A percentile compares a stretch with the other conserved stretches of the same genome.
Evolutionary conservation across 2,797 vertebrate species (phyloP).

Genomic region (Gambelia wislizenii): DNA sequence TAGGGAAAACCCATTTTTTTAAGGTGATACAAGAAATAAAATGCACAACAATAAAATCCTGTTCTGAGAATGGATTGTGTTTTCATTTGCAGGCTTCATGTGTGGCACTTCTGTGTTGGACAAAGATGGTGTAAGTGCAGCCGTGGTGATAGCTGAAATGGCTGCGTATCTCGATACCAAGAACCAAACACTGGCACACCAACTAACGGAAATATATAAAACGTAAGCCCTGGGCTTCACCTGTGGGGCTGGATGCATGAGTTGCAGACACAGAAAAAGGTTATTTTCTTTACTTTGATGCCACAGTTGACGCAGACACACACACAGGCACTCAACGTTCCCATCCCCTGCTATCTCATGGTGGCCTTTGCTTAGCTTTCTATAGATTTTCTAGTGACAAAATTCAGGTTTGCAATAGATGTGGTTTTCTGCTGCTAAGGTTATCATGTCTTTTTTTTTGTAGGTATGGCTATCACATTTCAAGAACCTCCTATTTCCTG

Average conservation of each 20-base stretch:
- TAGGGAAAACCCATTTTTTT: no score
- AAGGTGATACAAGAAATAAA: not conserved
- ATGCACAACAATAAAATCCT: not conserved
- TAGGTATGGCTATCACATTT: conserved; percentile 93
- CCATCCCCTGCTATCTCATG: not conserved
- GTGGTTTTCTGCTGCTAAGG: not conserved
- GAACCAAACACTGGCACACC: conserved; percentile 83
- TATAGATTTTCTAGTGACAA: not conserved
- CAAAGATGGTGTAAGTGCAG: conserved; percentile 95
- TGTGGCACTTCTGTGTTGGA: conserved; percentile 91
- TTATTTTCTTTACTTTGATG: not conserved
- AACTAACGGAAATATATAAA: conserved; percentile 88
- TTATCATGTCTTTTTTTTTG: not conserved
- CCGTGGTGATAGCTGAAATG: conserved; percentile 93
- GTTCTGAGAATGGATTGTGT: not conserved
- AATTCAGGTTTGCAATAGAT: not conserved
- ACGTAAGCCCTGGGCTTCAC: conserved; percentile 76
- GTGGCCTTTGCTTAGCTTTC: not conserved
- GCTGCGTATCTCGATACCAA: conserved; percentile 85
- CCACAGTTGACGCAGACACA: not conserved
- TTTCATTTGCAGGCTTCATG: conserved; percentile 86
- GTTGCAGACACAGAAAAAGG: not conserved
- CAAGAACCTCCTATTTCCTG: conserved; percentile 92
- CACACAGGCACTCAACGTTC: not conserved
- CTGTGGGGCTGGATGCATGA: no score